Base-by-base conservation (phyloP, 2,113 vertebrate species). In the Sinosuthora webbiana region DNA sequence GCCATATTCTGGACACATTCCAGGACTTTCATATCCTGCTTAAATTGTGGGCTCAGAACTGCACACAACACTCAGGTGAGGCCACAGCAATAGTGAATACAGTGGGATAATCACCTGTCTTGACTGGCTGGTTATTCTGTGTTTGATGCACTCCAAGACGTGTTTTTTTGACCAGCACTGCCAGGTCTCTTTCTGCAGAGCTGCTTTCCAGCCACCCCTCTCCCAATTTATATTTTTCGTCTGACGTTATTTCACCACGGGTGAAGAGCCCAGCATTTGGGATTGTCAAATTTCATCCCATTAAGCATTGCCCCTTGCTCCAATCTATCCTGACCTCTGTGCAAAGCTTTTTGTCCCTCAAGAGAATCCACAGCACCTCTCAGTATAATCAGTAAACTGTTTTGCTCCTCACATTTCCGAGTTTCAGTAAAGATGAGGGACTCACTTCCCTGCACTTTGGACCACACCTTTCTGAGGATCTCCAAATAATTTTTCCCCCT, bases 1-100 rank as follows among this genome's bases (percentile, higher is more conserved):
- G 11, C 23, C 7, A 3, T 30, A 17, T 4, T n/a, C 42, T n/a
- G 37, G 8, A 16, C 0, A 0, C 13, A 44, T n/a, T 39, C 7
- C 3, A 56, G 49, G 28, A 27, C 37, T 45, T 63, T 39, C 10
- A 44, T 3, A 39, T 30, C 55, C 20, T 44, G 19, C 33, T 39
- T 41, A 21, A 41, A 41, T 0, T 47, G 24, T 12, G 21, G 17
- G 17, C 13, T 41, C 31, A 88, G 35, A 31, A 27, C 30, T 47
- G n/a, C 64, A 31, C 50, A 28, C 21, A 37, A 3, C 44, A 37
- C 9, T 25, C 10, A 25, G 31, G 37, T 28, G 25, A 65, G 59
- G 52, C n/a, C 14, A 8, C 57, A n/a, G 70, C 28, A 77, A 6
- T 0, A 1, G 11, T 35, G 50, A 33, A 25, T 17, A 22, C 30